Base-by-base conservation (phyloP, 2,888 invertebrate genomes). In the Neria commutata region DNA sequence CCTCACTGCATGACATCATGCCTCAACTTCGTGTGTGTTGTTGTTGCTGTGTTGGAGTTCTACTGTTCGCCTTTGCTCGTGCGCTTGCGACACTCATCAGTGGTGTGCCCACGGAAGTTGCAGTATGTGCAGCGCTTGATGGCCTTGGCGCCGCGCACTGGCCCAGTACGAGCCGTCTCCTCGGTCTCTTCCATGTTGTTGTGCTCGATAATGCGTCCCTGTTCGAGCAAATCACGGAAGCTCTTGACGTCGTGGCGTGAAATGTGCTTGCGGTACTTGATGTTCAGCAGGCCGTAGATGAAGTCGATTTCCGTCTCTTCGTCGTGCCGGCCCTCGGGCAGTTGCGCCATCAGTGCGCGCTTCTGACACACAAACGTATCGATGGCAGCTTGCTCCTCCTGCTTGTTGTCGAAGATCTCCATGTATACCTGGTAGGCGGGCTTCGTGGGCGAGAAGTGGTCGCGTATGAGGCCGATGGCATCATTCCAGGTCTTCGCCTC, bases 401-500 rank as follows among this genome's bases (percentile, higher is more conserved):
- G 79, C 46, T 74, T 76, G 19, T 68, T 62, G 47, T 76, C 73
- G 56, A 77, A 77, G 58, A 79, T 72, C 67, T 80, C 80, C 72
- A 77, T 70, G 62, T 80, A 79, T 26, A 79, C 70, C 66, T 80
- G 80, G 51, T 79, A 80, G 14, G 74, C 63, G 19, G 79, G 79
- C 55, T 78, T 80, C 0, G 72, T 68, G 48, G 79, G 79, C 34
- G 79, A 77, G 54, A 79, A 79, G 60, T 80, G 78, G 29, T 76
- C 79, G 2, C 79, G 74, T 40, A 79, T 70, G 14, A 79, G 67
- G 1, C 42, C 67, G 46, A 79, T 67, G 33, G 67, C 80, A n/a
- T 79, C 78, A 6, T 65, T 66, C 78, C 79, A 80, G n/a, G 73
- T 73, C 50, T 73, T 70, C 6, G 78, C 80, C 62, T 79, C 80